These are phyloP conservation scores for Bos taurus DNA, from an alignment of 2,113 vertebrate genomes.

Conservation along the genomic window DNA sequence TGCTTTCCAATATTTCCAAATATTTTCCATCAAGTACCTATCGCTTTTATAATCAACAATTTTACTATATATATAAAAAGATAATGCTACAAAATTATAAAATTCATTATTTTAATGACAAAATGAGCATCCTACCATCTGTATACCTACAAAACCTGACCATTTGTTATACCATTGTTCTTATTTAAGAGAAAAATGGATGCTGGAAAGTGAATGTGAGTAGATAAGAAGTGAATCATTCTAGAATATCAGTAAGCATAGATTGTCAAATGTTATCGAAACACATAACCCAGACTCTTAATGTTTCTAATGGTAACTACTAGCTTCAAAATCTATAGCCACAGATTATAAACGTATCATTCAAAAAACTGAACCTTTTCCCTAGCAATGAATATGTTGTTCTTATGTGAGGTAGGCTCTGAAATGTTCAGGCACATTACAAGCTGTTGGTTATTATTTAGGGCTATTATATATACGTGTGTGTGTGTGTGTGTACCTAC, in stretches of 20 bases:
- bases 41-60: neutral
- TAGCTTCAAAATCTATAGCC: neutral
- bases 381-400: neutral
- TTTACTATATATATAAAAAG: neutral
- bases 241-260: neutral
- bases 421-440: neutral
- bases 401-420: neutral
- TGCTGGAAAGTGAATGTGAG: neutral
- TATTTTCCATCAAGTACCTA: neutral
- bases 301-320: neutral
- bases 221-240: neutral
- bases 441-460: neutral
- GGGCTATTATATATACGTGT: neutral
- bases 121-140: neutral
- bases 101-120: neutral
- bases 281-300: neutral
- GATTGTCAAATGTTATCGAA: slow-evolving; percentile 43
- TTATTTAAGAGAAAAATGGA: neutral
- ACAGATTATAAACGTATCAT: neutral
- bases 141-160: neutral
- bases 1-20: neutral
- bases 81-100: neutral
- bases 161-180: neutral
- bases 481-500: neutral
- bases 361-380: neutral